Conservation (phyloP, 1,140 invertebrate genomes). For the Drosophila littoralis region DNA sequence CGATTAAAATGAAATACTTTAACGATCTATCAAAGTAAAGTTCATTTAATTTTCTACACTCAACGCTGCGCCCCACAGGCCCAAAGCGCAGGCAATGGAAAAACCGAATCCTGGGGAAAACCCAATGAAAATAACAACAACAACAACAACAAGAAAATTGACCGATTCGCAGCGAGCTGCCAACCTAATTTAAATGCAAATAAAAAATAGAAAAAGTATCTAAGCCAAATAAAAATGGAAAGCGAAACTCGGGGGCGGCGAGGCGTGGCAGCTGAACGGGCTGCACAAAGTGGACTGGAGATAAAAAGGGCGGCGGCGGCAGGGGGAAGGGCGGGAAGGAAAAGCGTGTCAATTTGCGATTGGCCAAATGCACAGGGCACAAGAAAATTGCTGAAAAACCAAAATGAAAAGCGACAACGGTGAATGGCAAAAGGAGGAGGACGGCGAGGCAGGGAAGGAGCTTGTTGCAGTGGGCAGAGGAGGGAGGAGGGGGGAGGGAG, state of each 20-base stretch:
- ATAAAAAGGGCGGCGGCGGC: background rate
- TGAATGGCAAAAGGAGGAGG: background rate
- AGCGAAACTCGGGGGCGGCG: slow-evolving; percentile 20
- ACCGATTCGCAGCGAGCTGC: slow-evolving; percentile 43
- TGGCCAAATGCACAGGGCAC: slow-evolving; percentile 45
- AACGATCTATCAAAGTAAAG: slow-evolving; percentile 8
- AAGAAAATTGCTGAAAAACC: slow-evolving; percentile 2
- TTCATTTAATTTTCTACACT: slow-evolving; percentile 11
- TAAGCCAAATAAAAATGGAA: slow-evolving; percentile 38
- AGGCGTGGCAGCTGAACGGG: slow-evolving; percentile 35
- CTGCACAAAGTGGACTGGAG: background rate
- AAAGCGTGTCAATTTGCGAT: slow-evolving; percentile 70
- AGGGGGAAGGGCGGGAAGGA: background rate
- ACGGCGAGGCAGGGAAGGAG: background rate
- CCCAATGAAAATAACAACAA: slow-evolving; percentile 21
- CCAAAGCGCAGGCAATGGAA: slow-evolving; percentile 20
- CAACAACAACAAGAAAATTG: slow-evolving; percentile 31
- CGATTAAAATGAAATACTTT: slow-evolving; percentile 4
- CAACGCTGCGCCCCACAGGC: slow-evolving; percentile 12
- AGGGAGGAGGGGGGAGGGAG: too few species aligned
- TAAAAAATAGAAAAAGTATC: slow-evolving; percentile 59
- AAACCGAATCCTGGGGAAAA: slow-evolving; percentile 48
- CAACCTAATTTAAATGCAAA: slow-evolving; percentile 75
- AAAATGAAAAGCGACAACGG: slow-evolving; percentile 35
- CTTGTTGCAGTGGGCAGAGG: too few species aligned